Percentiles rank a stretch among this genome's conserved stretches.
phyloP scores from a whole-genome alignment of 1,140 invertebrate species.

The Polypedilum pembai region DNA sequence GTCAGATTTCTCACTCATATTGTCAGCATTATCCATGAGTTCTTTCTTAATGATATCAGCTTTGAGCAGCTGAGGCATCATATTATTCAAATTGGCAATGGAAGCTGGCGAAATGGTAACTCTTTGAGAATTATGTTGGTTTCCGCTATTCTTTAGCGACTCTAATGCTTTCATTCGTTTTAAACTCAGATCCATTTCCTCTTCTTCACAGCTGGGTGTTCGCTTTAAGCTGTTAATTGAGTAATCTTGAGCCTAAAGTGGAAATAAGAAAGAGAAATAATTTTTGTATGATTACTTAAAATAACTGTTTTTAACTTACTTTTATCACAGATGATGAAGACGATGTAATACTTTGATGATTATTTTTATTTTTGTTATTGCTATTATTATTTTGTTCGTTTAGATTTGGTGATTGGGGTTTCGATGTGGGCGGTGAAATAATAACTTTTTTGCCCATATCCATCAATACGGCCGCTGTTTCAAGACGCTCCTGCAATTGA shows the following conservation, averaged over 20 bases:
- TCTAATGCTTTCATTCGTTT: slow-evolving; percentile 35
- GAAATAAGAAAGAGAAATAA: background rate
- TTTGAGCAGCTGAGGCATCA: slow-evolving; percentile 26
- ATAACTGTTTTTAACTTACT: too few species aligned
- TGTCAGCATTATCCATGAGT: slow-evolving; percentile 29
- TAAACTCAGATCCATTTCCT: slow-evolving; percentile 41
- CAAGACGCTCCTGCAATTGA: slow-evolving; percentile 40
- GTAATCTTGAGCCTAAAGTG: slow-evolving; percentile 32
- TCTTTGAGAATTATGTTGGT: background rate
- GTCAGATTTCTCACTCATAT: slow-evolving; percentile 33
- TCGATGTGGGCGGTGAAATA: slow-evolving; percentile 42
- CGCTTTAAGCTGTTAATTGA: slow-evolving; percentile 44
- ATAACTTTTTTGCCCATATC: slow-evolving; percentile 44
- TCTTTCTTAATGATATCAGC: slow-evolving; percentile 25
- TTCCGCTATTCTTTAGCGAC: background rate
- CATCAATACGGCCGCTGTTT: slow-evolving; percentile 43
- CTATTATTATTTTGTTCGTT: slow-evolving; percentile 17
- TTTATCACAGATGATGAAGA: slow-evolving; percentile 24
- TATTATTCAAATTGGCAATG: slow-evolving; percentile 34
- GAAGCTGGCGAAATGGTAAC: slow-evolving; percentile 31
- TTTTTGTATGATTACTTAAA: too few species aligned
- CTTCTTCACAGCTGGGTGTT: slow-evolving; percentile 35
- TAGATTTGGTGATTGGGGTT: slow-evolving; percentile 41
- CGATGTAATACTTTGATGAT: slow-evolving; percentile 27
- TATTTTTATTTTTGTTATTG: slow-evolving; percentile 26